Evolutionary conservation across 2,113 vertebrate genomes (phyloP).

Genomic region (Triplophysa tibetana): DNA sequence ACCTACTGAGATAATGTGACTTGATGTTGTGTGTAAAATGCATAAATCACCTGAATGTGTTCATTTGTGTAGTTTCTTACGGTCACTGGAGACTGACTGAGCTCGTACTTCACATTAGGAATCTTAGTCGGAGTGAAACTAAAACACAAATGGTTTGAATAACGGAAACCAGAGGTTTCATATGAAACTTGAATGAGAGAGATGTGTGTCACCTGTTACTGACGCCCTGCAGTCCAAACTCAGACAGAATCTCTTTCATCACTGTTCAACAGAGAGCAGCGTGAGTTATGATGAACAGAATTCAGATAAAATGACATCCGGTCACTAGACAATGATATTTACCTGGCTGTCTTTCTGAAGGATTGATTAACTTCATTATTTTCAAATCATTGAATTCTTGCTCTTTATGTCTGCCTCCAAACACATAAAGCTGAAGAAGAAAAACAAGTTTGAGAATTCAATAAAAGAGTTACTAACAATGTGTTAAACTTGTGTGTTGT

Average conservation of each 20-base stretch:
- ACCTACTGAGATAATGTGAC: no score
- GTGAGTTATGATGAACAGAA: not conserved
- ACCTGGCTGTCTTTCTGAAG: slow-evolving; percentile 77
- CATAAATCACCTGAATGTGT: slow-evolving; percentile 57
- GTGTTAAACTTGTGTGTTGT: no score
- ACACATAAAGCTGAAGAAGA: slow-evolving; percentile 67
- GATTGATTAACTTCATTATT: slow-evolving; percentile 75
- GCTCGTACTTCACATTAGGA: slow-evolving; percentile 73
- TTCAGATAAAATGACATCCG: not conserved
- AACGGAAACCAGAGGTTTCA: slow-evolving; percentile 24
- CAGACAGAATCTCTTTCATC: slow-evolving; percentile 77
- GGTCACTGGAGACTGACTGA: slow-evolving; percentile 59
- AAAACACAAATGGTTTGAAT: slow-evolving; percentile 46
- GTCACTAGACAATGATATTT: slow-evolving; percentile 16
- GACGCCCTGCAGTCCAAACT: slow-evolving; percentile 76
- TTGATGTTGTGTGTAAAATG: not conserved
- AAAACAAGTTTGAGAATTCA: not conserved
- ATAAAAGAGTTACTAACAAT: no score
- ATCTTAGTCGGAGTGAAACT: slow-evolving; percentile 76
- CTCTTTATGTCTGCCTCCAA: slow-evolving; percentile 72
- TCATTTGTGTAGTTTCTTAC: slow-evolving; percentile 42
- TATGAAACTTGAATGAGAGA: slow-evolving; percentile 40
- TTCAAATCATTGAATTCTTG: slow-evolving; percentile 71
- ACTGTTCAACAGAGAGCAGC: slow-evolving; percentile 55
- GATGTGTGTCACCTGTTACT: slow-evolving; percentile 67